Evolutionary conservation across 2,797 vertebrate species (phyloP).

Genomic region (Tenualosa ilisha): DNA sequence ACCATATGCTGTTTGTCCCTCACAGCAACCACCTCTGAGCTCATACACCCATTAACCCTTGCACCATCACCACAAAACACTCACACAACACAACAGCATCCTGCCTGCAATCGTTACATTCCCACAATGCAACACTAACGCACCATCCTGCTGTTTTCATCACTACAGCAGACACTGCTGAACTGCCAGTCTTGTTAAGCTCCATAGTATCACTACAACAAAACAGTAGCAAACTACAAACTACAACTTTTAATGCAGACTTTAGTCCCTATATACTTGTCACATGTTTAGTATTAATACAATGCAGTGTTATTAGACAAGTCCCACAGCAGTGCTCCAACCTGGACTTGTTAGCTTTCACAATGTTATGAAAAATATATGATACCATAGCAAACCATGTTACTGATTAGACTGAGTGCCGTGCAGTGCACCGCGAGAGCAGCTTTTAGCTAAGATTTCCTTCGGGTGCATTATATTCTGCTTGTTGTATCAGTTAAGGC

Average conservation of each 20-base stretch:
- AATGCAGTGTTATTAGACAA: background rate
- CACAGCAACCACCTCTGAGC: background rate
- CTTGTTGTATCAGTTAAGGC: background rate
- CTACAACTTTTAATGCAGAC: background rate
- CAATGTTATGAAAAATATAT: too few species aligned
- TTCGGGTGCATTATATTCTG: background rate
- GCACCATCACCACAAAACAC: background rate
- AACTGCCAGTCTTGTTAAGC: background rate
- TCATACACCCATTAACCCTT: background rate
- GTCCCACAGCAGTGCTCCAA: background rate
- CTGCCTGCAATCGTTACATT: too few species aligned
- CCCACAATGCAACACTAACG: too few species aligned
- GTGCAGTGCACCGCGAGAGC: too few species aligned
- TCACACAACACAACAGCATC: too few species aligned
- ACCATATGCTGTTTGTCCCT: slow-evolving; percentile 21
- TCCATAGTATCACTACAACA: background rate
- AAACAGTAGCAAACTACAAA: background rate
- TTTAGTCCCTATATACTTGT: background rate
- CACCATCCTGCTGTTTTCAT: background rate
- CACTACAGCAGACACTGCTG: background rate
- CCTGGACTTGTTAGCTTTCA: too few species aligned
- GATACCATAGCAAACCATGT: background rate
- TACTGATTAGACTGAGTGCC: background rate
- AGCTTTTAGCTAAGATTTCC: too few species aligned
- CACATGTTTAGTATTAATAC: too few species aligned